phyloP scores from a whole-genome alignment of 2,113 vertebrate genomes.

The Mustelus asterias region DNA sequence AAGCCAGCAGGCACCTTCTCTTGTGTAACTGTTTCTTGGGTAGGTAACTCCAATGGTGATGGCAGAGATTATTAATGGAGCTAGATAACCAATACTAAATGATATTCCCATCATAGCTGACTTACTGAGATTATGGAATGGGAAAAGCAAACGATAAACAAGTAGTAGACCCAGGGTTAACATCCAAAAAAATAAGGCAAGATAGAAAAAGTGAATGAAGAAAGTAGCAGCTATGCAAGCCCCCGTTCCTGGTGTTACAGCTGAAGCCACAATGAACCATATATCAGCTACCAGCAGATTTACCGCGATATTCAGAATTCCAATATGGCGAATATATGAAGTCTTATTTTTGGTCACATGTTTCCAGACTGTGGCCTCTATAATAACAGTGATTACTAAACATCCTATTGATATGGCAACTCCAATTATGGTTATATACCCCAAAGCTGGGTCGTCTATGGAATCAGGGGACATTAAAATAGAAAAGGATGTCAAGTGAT shows the following conservation, averaged over 20 bases:
- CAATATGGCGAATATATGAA: slow-evolving; percentile 72
- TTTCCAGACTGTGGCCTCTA: slow-evolving; percentile 68
- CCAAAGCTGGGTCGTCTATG: slow-evolving; percentile 38
- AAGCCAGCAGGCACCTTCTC: slow-evolving; percentile 69
- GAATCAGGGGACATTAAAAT: slow-evolving; percentile 65
- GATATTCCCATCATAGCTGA: slow-evolving; percentile 58
- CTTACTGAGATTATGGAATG: slow-evolving; percentile 69
- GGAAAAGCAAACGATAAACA: slow-evolving; percentile 65
- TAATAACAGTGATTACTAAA: slow-evolving; percentile 64
- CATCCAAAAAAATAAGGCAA: slow-evolving; percentile 89
- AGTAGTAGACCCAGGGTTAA: slow-evolving; percentile 72
- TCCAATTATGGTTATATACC: slow-evolving; percentile 60
- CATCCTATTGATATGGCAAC: slow-evolving; percentile 68
- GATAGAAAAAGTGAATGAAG: slow-evolving; percentile 80
- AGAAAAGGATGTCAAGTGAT: slow-evolving; percentile 73
- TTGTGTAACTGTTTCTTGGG: slow-evolving; percentile 55
- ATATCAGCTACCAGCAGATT: slow-evolving; percentile 67
- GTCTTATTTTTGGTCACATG: slow-evolving; percentile 61
- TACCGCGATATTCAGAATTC: slow-evolving; percentile 69
- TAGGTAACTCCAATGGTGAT: slow-evolving; percentile 68
- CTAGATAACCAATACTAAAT: slow-evolving; percentile 69
- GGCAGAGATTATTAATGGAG: slow-evolving; percentile 66
- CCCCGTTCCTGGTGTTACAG: background rate
- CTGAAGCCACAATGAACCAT: slow-evolving; percentile 67
- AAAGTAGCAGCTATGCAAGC: slow-evolving; percentile 69